phyloP scores from a whole-genome alignment of 1,140 invertebrate genomes.

The Bombus fervidus region DNA sequence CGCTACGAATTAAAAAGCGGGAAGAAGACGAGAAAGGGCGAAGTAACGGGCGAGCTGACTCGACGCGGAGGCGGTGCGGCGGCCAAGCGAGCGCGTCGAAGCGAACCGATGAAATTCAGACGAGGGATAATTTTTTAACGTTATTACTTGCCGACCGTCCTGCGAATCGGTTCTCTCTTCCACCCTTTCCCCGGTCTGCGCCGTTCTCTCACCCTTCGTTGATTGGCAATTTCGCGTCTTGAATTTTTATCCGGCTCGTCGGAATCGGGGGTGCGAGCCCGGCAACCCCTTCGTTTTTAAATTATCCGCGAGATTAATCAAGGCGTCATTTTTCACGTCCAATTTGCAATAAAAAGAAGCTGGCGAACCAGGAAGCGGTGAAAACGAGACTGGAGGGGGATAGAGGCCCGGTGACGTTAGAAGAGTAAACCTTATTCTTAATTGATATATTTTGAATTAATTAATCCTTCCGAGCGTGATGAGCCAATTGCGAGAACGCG shows the following conservation, averaged over 20 bases:
- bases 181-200: slow-evolving; percentile 39
- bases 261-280: slow-evolving; percentile 50
- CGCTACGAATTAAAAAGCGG: slow-evolving; percentile 50
- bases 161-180: slow-evolving; percentile 54
- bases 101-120: slow-evolving; percentile 79
- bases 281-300: slow-evolving; percentile 83
- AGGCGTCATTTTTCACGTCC: slow-evolving; percentile 84
- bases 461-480: slow-evolving; percentile 79
- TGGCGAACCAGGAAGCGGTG: slow-evolving; percentile 42
- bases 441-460: slow-evolving; percentile 84
- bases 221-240: slow-evolving; percentile 83
- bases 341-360: slow-evolving; percentile 82
- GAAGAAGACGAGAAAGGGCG: slow-evolving; percentile 57
- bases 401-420: slow-evolving; percentile 66
- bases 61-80: not conserved
- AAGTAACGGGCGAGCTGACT: slow-evolving; percentile 49
- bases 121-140: slow-evolving; percentile 82
- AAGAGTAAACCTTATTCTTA: slow-evolving; percentile 82
- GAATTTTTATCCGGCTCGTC: slow-evolving; percentile 81
- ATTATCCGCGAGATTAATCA: slow-evolving; percentile 83
- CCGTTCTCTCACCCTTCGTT: slow-evolving; percentile 62
- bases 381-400: slow-evolving; percentile 6
- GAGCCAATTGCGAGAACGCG: slow-evolving; percentile 56
- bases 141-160: slow-evolving; percentile 75
- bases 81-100: slow-evolving; percentile 74